Evolutionary conservation across 1,140 invertebrate genomes (phyloP).

Genomic region (Bombus cullumanus): DNA sequence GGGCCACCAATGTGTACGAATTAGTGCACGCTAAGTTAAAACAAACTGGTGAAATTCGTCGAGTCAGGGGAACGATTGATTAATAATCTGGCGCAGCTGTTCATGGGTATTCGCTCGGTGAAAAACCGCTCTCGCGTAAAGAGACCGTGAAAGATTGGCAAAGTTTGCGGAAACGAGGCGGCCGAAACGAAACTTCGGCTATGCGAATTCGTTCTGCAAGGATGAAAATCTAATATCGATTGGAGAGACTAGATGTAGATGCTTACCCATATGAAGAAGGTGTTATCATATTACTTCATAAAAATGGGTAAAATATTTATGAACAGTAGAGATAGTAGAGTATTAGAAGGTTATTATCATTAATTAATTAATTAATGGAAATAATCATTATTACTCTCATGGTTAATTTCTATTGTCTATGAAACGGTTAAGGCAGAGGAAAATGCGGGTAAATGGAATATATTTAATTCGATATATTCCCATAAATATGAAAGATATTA

Average conservation of each 20-base stretch:
- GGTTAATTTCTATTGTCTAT: no score
- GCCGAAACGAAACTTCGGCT: conserved; percentile 1
- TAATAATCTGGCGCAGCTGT: conserved; percentile 41
- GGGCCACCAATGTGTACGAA: neutral
- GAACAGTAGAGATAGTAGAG: neutral
- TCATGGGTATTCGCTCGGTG: neutral
- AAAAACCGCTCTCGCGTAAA: conserved; percentile 16
- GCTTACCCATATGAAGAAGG: neutral
- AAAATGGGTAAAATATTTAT: neutral
- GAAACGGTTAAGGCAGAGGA: no score
- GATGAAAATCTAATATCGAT: conserved; percentile 22
- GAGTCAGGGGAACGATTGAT: conserved; percentile 21
- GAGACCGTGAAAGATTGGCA: conserved; percentile 27
- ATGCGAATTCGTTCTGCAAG: neutral
- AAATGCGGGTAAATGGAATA: no score
- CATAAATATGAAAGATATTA: no score
- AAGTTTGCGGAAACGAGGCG: conserved; percentile 25
- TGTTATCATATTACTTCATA: neutral
- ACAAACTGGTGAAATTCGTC: conserved; percentile 24
- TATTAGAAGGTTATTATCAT: no score
- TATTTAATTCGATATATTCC: no score
- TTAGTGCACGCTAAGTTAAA: conserved; percentile 29
- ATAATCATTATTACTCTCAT: no score
- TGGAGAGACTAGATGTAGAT: no score
- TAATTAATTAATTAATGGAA: no score